Evolutionary conservation across 2,888 invertebrate genomes (phyloP).

Genomic region (Melanargia galathea): DNA sequence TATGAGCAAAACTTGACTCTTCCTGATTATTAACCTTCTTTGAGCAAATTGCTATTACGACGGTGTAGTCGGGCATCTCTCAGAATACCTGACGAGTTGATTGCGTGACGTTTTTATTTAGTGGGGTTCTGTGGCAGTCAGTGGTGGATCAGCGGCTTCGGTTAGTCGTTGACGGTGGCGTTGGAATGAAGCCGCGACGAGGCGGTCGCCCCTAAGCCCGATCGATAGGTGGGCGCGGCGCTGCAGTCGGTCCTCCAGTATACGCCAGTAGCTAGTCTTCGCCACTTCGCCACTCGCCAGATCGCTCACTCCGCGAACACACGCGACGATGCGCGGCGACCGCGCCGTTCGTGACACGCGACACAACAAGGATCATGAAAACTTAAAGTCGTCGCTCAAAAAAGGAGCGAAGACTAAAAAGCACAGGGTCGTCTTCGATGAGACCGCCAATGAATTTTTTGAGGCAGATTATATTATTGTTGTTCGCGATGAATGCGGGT

Average conservation of each 20-base stretch:
- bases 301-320: conserved; percentile 61
- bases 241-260: conserved; percentile 58
- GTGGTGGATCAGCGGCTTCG: conserved; percentile 28
- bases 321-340: conserved; percentile 79
- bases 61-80: too few relatives aligned
- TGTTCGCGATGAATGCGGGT: conserved; percentile 92
- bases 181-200: conserved; percentile 32
- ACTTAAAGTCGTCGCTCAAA: conserved; percentile 89
- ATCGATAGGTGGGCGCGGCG: conserved; percentile 74
- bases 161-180: conserved; percentile 25
- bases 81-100: too few relatives aligned
- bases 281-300: conserved; percentile 57
- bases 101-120: too few relatives aligned
- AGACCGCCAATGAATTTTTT: conserved; percentile 94
- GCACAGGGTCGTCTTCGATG: conserved; percentile 93
- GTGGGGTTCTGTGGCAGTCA: not conserved
- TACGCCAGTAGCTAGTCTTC: conserved; percentile 44
- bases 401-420: conserved; percentile 87
- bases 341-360: conserved; percentile 76
- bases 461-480: conserved; percentile 96
- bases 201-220: conserved; percentile 42
- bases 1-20: too few relatives aligned
- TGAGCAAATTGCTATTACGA: too few relatives aligned
- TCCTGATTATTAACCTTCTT: too few relatives aligned
- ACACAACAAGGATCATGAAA: conserved; percentile 84